Evolutionary conservation across 2,797 vertebrate genomes (phyloP), one percentile per base, ranked within the genome.

Genomic region (Atherinosoma microstoma): DNA sequence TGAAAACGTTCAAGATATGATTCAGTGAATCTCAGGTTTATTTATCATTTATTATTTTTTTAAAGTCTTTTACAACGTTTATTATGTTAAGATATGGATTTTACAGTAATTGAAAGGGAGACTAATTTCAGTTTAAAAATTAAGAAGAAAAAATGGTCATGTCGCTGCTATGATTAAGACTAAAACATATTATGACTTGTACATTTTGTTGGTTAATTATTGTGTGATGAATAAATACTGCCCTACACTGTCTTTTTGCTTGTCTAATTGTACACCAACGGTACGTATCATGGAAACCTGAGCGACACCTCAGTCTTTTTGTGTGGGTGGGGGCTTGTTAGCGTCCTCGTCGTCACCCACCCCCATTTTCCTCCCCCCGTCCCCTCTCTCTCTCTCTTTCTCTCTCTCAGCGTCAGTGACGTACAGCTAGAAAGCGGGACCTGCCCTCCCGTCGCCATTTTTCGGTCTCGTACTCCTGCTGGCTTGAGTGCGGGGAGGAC

Each of bases 361-460:
- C 74, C 38, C 11, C 35, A 27, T 62, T 47, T 47, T 67, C 71
- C 66, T 47, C 72, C 53, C 67, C 61, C 29, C 0, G 24, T 27
- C 54, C 74, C 13, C n/a, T 58, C 40, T 20, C 40, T 45, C 6
- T 45, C 16, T 18, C 42, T 45, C 4, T 45, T 16, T 49, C 8
- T 49, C 49, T 62, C 78, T 73, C 63, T 38, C 10, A 84, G 76
- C 86, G 80, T 89, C 87, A 74, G 85, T 91, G 93, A 94, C 92
- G 91, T 83, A 61, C 86, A 42, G 79, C 57, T 69, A 85, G 86
- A 82, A 80, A 86, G 89, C 88, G 90, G 91, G 93, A 94, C 93
- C 92, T 93, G 94, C 94, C 94, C 94, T 95, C 93, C 71, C 80
- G 90, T 88, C 94, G 95, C 94, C 95, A 95, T 95, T 94, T 95